A percentile compares a stretch with the other conserved stretches of the same genome.
Conservation (phyloP, 64 coral and sea anemone genomes). For the Stichodactyla mertensii region DNA sequence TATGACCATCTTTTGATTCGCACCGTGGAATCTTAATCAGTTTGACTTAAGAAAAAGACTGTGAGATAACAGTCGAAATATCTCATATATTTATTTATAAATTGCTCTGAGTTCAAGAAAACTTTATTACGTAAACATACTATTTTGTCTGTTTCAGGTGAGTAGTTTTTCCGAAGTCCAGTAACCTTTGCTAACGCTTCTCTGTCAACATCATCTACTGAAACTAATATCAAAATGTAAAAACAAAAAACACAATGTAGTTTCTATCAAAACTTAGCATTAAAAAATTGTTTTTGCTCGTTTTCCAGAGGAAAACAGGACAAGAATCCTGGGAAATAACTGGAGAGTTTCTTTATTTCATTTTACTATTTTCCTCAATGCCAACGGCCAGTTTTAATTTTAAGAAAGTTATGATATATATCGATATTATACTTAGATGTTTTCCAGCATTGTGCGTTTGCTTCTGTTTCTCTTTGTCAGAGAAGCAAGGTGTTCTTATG, state of each 20-base stretch:
- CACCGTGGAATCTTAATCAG: no score
- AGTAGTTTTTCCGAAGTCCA: not conserved
- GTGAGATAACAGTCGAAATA: no score
- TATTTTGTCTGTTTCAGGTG: not conserved
- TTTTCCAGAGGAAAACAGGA: no score
- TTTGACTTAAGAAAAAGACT: no score
- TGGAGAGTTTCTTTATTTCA: no score
- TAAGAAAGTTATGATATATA: no score
- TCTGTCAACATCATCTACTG: conserved; percentile 5
- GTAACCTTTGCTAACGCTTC: not conserved
- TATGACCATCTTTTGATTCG: no score
- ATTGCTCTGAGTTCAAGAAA: not conserved
- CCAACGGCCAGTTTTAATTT: no score
- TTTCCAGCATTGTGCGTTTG: not conserved
- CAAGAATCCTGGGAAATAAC: no score
- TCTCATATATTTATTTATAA: not conserved
- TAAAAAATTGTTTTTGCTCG: no score
- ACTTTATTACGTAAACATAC: not conserved
- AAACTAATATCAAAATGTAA: not conserved
- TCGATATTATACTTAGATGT: not conserved
- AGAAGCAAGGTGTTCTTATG: not conserved
- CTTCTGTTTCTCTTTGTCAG: not conserved
- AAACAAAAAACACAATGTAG: not conserved
- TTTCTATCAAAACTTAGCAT: not conserved
- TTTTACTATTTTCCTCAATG: no score